Percentiles rank a stretch among this genome's conserved stretches.
These are phyloP conservation scores for Ptycholaimellus sp. DNA, from an alignment of 2,888 invertebrate genomes.

Conservation along the genomic window DNA sequence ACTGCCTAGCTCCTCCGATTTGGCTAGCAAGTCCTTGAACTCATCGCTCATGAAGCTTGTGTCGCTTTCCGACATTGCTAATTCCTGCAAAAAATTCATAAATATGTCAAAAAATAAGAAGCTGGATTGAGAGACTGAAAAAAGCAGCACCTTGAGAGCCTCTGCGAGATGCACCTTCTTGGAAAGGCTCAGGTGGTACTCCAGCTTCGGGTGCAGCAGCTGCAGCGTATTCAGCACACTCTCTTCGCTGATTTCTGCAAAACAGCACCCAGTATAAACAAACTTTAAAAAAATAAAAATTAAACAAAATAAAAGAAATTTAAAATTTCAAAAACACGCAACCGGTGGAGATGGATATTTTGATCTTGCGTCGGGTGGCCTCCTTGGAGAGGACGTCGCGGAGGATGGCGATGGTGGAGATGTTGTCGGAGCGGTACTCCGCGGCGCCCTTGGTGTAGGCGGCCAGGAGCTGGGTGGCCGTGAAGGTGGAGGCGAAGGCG, in stretches of 20 bases:
- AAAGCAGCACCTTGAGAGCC: constrained; percentile 33
- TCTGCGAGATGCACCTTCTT: constrained; percentile 36
- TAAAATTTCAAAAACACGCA: constrained; percentile 14
- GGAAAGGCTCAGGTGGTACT: constrained; percentile 36
- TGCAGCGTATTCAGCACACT: constrained; percentile 40
- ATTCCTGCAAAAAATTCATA: constrained; percentile 30
- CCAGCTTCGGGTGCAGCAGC: constrained; percentile 41
- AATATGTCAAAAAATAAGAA: constrained; percentile 17
- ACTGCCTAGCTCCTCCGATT: constrained; percentile 35
- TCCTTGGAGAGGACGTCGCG: constrained; percentile 56
- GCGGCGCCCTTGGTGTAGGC: constrained; percentile 60
- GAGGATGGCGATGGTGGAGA: constrained; percentile 63
- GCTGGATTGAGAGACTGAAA: no score
- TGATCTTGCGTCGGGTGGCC: constrained; percentile 40
- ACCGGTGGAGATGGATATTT: constrained; percentile 42
- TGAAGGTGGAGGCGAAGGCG: constrained; percentile 46
- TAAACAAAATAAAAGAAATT: not conserved
- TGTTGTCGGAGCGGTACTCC: constrained; percentile 59
- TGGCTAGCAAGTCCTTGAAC: constrained; percentile 37
- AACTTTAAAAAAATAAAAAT: not conserved
- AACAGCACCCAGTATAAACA: no score
- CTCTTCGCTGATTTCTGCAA: constrained; percentile 40
- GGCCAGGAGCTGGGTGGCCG: constrained; percentile 53
- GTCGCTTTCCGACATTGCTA: constrained; percentile 38
- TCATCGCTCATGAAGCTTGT: constrained; percentile 36